These are phyloP conservation scores for Odontothrips loti DNA, from an alignment of 2,888 invertebrate genomes.

Conservation along the genomic window DNA sequence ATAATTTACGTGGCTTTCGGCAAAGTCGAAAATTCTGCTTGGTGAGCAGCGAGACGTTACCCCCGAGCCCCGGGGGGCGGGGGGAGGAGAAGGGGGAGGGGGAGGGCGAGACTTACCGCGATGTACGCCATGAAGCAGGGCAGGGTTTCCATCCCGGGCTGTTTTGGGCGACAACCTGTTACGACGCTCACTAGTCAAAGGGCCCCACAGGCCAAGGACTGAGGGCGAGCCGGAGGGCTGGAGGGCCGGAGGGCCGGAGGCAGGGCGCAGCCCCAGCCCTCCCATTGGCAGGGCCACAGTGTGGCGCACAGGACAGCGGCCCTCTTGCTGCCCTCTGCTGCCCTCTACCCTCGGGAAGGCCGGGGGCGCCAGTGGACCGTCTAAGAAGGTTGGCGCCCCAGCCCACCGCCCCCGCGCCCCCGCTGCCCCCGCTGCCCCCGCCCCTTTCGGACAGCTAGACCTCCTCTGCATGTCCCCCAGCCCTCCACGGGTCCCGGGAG, in stretches of 20 bases:
- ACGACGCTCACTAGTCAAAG: constrained; percentile 21
- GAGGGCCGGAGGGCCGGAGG: no score
- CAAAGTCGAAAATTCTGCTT: constrained; percentile 17
- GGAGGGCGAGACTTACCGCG: not conserved
- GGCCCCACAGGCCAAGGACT: not conserved
- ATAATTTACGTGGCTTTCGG: constrained; percentile 24
- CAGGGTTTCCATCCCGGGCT: not conserved
- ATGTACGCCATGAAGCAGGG: not conserved
- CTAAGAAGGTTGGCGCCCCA: constrained; percentile 1
- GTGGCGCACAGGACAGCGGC: no score
- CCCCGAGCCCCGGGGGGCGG: not conserved
- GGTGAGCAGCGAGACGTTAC: not conserved
- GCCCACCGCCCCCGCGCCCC: no score
- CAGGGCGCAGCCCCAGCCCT: no score
- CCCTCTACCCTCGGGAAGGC: not conserved
- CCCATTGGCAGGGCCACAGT: no score
- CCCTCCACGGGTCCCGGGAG: no score
- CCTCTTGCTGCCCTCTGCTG: no score
- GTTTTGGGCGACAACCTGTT: constrained; percentile 16
- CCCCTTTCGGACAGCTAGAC: no score
- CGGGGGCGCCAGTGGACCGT: constrained; percentile 2
- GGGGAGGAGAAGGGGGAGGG: not conserved
- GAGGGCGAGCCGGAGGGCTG: no score
- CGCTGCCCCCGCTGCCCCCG: no score
- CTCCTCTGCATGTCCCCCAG: no score